Evolutionary conservation across 2,797 vertebrate species (phyloP), one percentile per base, ranked within the genome.

Genomic region (Tauraco hartlaubi): DNA sequence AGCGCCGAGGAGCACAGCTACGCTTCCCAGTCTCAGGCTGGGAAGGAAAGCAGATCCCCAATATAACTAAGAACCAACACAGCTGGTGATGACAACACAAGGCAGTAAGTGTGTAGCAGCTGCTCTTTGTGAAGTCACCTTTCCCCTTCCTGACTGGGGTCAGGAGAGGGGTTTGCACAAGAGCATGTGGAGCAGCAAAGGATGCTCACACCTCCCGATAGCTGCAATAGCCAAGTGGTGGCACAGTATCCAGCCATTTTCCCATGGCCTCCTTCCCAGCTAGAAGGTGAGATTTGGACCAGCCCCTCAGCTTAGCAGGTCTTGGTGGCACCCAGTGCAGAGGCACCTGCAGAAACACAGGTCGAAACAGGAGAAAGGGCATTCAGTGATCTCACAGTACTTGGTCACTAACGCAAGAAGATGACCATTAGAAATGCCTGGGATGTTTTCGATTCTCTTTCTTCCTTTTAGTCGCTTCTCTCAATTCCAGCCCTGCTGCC

Each of bases 151-250:
- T 41, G 28, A 11, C 31, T 33, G 39, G 33, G 35, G 26, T 11
- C 81, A 55, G 71, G 15, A 75, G 51, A 80, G 5, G 6, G 6
- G 9, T 52, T 83, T 82, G 28, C 22, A 41, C 49, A 71, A 55
- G 15, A 64, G 4, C 0, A 0, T 5, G 8, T 31, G 69, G 41
- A 83, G 48, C 1, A 3, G 33, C 21, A 80, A 90, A 83, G 35
- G 61, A 74, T 68, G 61, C 5, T 59, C 22, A 28, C 41, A 28
- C 7, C 11, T 74, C 56, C 4, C 4, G 15, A 52, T 0, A 56
- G 68, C 9, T 79, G n/a, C 37, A 67, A 62, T 3, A 63, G 20
- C 22, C 75, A 64, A 55, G 29, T 12, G 46, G 28, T 44, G 23
- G 20, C 44, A 71, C 28, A 67, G 9, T 39, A 83, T 43, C 16